Conservation (phyloP, 2,113 vertebrate species). For the Salvator merianae region DNA sequence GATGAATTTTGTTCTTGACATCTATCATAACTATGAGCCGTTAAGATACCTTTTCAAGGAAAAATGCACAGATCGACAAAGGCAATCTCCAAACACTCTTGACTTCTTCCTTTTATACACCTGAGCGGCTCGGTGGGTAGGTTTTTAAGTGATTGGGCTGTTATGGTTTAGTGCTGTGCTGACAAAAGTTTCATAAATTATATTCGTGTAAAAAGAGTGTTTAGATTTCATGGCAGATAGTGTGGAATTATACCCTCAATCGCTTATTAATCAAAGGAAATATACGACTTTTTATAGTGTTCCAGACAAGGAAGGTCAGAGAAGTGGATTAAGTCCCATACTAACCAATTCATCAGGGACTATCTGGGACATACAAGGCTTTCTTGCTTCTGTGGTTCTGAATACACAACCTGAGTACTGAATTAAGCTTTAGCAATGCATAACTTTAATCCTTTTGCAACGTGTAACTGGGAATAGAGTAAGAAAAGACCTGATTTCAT, state of each 20-base stretch:
- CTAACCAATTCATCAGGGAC: neutral
- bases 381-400: neutral
- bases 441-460: neutral
- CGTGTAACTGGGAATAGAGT: no score
- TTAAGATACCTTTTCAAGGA: constrained; percentile 19
- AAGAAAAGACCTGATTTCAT: no score
- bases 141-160: neutral
- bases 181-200: constrained; percentile 37
- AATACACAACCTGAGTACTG: neutral
- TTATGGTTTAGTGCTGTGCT: rapidly evolving
- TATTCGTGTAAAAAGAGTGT: constrained; percentile 5
- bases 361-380: rapidly evolving
- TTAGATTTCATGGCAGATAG: constrained; percentile 34
- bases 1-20: rapidly evolving
- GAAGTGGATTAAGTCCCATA: constrained; percentile 15
- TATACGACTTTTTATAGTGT: neutral
- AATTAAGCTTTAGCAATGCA: neutral
- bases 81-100: neutral
- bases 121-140: neutral
- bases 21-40: rapidly evolving
- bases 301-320: constrained; percentile 18
- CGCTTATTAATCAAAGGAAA: constrained; percentile 20
- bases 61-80: rapidly evolving
- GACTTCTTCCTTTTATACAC: constrained; percentile 7
- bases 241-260: neutral